These are phyloP conservation scores for Plutomurus gul DNA, from an alignment of 1,140 invertebrate genomes.

Conservation along the genomic window DNA sequence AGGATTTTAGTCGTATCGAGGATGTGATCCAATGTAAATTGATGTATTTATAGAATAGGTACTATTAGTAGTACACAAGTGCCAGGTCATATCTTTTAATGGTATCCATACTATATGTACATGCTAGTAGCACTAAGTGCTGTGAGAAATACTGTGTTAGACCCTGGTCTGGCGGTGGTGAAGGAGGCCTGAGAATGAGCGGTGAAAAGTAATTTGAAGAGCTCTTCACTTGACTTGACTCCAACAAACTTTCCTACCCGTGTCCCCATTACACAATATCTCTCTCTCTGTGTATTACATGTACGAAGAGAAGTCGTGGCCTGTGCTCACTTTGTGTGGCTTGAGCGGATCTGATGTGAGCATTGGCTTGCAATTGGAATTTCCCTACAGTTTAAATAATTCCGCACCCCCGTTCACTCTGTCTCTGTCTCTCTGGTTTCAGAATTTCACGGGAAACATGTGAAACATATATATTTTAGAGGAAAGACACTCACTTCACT, in stretches of 20 bases:
- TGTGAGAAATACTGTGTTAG: background rate
- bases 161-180: no score
- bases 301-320: no score
- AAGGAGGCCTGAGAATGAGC: constrained; percentile 7
- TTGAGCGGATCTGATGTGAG: no score
- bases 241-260: background rate
- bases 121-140: background rate
- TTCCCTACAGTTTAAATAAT: background rate
- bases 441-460: no score
- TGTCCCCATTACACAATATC: background rate
- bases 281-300: no score
- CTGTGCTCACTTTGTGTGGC: no score
- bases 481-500: no score
- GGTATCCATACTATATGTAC: background rate
- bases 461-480: no score
- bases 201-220: constrained; percentile 21
- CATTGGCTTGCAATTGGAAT: background rate
- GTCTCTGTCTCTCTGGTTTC: no score
- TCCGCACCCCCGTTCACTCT: no score
- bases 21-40: background rate
- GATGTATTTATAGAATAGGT: background rate
- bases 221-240: constrained; percentile 23
- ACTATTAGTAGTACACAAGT: background rate
- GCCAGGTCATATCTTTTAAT: background rate
- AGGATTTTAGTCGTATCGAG: constrained; percentile 7